phyloP scores from a whole-genome alignment of 2,888 invertebrate genomes.

The Drosophila merina region DNA sequence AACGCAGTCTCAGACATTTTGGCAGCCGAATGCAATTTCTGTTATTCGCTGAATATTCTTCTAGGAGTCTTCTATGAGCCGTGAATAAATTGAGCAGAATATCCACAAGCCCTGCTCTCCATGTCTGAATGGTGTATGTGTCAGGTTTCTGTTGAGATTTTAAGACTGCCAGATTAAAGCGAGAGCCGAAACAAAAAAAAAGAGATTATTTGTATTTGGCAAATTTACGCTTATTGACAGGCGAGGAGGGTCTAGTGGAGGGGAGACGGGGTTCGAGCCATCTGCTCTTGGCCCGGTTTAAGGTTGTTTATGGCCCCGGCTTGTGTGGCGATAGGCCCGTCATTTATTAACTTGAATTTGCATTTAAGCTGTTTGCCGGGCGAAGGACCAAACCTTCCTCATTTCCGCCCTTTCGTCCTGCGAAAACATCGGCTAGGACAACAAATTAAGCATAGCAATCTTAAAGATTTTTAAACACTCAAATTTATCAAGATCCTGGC shows the following conservation, averaged over 20 bases:
- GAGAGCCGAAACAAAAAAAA: slow-evolving; percentile 45
- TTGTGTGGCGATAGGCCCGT: slow-evolving; percentile 66
- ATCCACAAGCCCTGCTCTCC: neutral
- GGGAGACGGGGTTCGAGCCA: slow-evolving; percentile 15
- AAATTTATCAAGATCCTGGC: slow-evolving; percentile 31
- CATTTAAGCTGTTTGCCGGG: slow-evolving; percentile 58
- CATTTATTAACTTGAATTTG: slow-evolving; percentile 72
- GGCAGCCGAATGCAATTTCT: slow-evolving; percentile 49
- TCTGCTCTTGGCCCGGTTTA: slow-evolving; percentile 33
- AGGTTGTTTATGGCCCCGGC: slow-evolving; percentile 62
- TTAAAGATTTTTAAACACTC: slow-evolving; percentile 31
- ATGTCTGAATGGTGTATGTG: slow-evolving; percentile 43
- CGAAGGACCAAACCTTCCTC: slow-evolving; percentile 40
- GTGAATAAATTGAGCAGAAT: slow-evolving; percentile 7
- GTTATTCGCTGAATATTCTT: slow-evolving; percentile 22
- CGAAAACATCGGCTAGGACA: slow-evolving; percentile 29
- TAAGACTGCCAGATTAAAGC: slow-evolving; percentile 53
- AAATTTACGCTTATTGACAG: slow-evolving; percentile 74
- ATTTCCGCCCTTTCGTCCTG: neutral
- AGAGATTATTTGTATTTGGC: slow-evolving; percentile 70
- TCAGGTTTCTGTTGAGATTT: slow-evolving; percentile 65
- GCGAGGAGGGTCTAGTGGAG: neutral
- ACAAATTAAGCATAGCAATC: slow-evolving; percentile 44
- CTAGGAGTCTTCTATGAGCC: slow-evolving; percentile 13
- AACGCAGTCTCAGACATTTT: slow-evolving; percentile 50